Percentiles rank a stretch among this genome's conserved stretches.
phyloP scores from a whole-genome alignment of 2,113 vertebrate genomes.

The Brachypteracias leptosomus region DNA sequence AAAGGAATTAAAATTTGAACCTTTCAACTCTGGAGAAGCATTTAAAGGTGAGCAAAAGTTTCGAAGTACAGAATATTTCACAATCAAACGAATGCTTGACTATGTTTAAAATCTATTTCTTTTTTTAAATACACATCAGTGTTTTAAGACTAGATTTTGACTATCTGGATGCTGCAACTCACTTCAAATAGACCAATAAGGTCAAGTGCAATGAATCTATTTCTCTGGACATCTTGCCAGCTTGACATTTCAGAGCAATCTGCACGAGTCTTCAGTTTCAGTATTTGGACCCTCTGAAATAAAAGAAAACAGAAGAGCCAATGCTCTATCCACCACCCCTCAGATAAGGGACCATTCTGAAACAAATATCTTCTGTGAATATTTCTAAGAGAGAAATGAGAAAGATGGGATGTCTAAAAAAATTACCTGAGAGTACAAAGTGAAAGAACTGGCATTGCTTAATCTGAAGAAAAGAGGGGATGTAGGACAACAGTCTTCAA shows the following conservation, averaged over 20 bases:
- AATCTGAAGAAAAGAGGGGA: not conserved
- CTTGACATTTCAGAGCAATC: not conserved
- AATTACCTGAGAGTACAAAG: not conserved
- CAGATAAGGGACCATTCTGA: not conserved
- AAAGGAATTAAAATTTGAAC: not conserved
- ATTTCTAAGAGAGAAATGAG: not conserved
- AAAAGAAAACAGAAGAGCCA: not conserved
- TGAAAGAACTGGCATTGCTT: not conserved
- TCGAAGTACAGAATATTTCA: not conserved
- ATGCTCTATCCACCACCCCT: not conserved
- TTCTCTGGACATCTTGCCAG: not conserved
- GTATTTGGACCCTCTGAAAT: not conserved
- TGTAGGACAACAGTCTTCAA: not conserved
- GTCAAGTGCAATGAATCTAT: not conserved
- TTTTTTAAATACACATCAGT: not conserved
- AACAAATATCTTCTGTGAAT: not conserved
- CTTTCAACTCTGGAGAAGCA: not conserved
- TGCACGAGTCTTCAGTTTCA: not conserved
- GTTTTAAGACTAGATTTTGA: not conserved
- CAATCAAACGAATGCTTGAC: not conserved
- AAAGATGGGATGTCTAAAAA: not conserved
- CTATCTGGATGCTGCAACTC: not conserved
- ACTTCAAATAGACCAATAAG: not conserved
- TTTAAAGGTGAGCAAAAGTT: not conserved
- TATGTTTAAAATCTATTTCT: not conserved